Conservation (phyloP, 2,888 invertebrate genomes). For the Cheilosia soror region DNA sequence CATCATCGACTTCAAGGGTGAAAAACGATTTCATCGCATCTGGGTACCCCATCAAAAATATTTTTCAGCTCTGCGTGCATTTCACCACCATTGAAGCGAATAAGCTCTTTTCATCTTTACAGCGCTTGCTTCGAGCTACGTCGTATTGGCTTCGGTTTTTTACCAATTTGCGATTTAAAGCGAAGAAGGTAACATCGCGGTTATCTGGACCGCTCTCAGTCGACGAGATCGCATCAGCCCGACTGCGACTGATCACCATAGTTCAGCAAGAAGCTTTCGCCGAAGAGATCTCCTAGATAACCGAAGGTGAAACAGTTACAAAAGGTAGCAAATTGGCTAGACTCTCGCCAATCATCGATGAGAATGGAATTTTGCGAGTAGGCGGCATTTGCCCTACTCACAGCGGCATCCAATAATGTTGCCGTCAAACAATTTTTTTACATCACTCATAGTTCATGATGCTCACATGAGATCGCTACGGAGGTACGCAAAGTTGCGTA, state of each 20-base stretch:
- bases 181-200: neutral
- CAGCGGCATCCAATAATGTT: conserved; percentile 25
- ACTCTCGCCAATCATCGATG: conserved; percentile 6
- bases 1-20: neutral
- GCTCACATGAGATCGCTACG: conserved; percentile 9
- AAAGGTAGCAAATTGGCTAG: conserved; percentile 12
- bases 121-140: no score
- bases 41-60: conserved; percentile 12
- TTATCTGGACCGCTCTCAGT: conserved; percentile 6
- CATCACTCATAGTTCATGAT: neutral
- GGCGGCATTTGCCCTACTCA: neutral
- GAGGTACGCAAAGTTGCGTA: conserved; percentile 2
- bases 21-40: conserved; percentile 24
- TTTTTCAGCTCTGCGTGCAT: conserved; percentile 23
- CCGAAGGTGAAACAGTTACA: neutral
- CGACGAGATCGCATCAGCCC: neutral
- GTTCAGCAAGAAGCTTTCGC: conserved; percentile 9
- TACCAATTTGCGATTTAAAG: no score
- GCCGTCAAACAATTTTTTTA: neutral
- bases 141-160: no score
- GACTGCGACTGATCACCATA: neutral
- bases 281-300: neutral
- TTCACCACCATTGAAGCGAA: neutral
- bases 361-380: conserved; percentile 3
- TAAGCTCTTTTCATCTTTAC: neutral